Evolutionary conservation across 2,888 invertebrate genomes (phyloP).

Genomic region (Gasteruption jaculator): DNA sequence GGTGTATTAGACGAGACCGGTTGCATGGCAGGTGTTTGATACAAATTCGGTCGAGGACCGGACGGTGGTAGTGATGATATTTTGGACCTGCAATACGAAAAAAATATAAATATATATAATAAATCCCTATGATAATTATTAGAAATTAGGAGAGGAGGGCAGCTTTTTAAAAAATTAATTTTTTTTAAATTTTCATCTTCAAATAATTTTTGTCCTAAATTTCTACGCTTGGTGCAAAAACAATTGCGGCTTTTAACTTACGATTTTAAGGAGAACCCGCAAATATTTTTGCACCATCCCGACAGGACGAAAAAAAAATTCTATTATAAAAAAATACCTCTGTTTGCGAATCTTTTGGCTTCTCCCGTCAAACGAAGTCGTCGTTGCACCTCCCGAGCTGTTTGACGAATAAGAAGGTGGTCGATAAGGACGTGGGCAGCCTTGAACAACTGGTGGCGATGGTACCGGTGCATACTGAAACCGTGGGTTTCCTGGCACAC

Average conservation of each 20-base stretch:
- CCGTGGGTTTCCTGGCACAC: constrained; percentile 42
- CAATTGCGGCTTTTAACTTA: not conserved
- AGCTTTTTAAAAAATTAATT: not conserved
- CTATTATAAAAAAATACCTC: constrained; percentile 31
- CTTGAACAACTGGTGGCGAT: constrained; percentile 48
- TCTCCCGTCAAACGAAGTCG: constrained; percentile 43
- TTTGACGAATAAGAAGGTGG: constrained; percentile 46
- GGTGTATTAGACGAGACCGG: constrained; percentile 41
- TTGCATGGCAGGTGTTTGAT: constrained; percentile 45
- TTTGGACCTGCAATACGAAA: constrained; percentile 49
- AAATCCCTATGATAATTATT: constrained; percentile 5
- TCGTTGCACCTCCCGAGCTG: constrained; percentile 41
- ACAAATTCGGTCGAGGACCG: constrained; percentile 40
- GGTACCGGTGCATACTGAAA: constrained; percentile 45
- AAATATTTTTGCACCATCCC: constrained; percentile 7
- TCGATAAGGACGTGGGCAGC: constrained; percentile 44
- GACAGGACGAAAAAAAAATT: too few relatives aligned
- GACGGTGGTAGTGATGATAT: constrained; percentile 41
- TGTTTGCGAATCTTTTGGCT: constrained; percentile 47
- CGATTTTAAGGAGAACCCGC: not conserved
- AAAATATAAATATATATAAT: constrained; percentile 10
- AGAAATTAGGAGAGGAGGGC: constrained; percentile 2
- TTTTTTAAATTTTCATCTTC: not conserved
- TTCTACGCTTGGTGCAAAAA: too few relatives aligned
- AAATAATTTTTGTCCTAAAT: constrained; percentile 1